Conservation (phyloP, 2,888 invertebrate species). For the Ceramica pisi region DNA sequence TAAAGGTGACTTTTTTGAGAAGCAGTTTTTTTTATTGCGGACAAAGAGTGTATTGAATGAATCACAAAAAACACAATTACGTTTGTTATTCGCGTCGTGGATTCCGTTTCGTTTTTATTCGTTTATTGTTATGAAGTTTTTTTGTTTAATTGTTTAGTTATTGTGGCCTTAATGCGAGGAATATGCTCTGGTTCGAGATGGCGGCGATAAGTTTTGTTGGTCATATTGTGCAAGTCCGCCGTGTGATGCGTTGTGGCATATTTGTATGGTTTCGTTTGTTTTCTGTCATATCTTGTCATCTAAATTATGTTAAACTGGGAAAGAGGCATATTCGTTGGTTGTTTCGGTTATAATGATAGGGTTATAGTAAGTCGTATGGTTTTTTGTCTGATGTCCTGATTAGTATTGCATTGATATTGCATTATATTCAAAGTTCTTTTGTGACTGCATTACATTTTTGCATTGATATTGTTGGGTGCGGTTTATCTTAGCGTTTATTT, state of each 20-base stretch:
- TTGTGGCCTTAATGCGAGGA: conserved; percentile 69
- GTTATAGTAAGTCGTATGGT: background rate
- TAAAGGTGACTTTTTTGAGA: conserved; percentile 90
- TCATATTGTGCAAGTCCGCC: conserved; percentile 51
- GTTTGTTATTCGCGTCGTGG: conserved; percentile 87
- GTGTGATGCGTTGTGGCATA: conserved; percentile 63
- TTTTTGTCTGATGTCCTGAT: background rate
- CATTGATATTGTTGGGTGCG: background rate
- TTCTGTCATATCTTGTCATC: conserved; percentile 56
- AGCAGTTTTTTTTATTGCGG: conserved; percentile 82
- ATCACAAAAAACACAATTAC: conserved; percentile 89
- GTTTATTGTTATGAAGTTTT: conserved; percentile 78
- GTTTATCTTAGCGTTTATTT: background rate
- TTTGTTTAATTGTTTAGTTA: conserved; percentile 80
- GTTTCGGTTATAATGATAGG: conserved; percentile 1
- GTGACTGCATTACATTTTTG: background rate
- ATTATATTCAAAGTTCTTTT: background rate
- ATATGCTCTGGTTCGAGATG: conserved; percentile 74
- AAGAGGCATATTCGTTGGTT: conserved; percentile 32
- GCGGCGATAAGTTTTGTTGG: conserved; percentile 67
- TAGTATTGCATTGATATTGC: conserved; percentile 4
- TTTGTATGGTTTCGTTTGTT: conserved; percentile 39
- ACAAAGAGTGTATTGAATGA: conserved; percentile 88
- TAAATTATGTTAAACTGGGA: conserved; percentile 30
- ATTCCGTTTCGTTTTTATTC: conserved; percentile 76